A percentile compares a stretch with the other conserved stretches of the same genome.
These are phyloP conservation scores for Thelaira solivaga DNA, from an alignment of 2,888 invertebrate species.

Conservation along the genomic window DNA sequence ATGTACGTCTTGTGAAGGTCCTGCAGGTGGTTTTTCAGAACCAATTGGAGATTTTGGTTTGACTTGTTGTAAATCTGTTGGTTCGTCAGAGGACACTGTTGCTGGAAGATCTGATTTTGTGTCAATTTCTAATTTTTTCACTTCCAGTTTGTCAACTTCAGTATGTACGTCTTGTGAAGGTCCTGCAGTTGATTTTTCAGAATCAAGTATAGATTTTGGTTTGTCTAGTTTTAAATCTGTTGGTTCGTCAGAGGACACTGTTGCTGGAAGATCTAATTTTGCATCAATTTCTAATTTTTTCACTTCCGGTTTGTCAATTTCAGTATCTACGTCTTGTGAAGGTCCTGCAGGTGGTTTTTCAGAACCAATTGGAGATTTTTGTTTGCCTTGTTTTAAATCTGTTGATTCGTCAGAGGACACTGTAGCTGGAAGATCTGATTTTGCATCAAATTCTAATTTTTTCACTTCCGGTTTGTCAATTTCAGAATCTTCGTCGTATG, in stretches of 20 bases:
- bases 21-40: too few species aligned
- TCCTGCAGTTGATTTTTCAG: not conserved
- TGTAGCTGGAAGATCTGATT: not conserved
- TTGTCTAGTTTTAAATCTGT: not conserved
- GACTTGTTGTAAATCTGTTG: too few species aligned
- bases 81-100: too few species aligned
- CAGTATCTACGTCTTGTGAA: too few species aligned
- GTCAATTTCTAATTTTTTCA: not conserved
- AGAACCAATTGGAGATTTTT: not conserved
- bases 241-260: not conserved
- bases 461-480: not conserved
- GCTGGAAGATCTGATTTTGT: too few species aligned
- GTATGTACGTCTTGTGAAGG: not conserved
- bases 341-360: not conserved
- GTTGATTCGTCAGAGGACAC: not conserved
- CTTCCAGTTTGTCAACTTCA: not conserved
- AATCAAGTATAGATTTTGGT: constrained; percentile 1
- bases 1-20: too few species aligned
- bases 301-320: too few species aligned
- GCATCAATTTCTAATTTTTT: not conserved
- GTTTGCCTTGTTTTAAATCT: not conserved
- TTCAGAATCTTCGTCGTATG: not conserved
- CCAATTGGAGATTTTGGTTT: not conserved
- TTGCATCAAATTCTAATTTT: not conserved
- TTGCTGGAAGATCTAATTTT: too few species aligned